phyloP scores from a whole-genome alignment of 1,140 invertebrate genomes.

The Maniola jurtina region DNA sequence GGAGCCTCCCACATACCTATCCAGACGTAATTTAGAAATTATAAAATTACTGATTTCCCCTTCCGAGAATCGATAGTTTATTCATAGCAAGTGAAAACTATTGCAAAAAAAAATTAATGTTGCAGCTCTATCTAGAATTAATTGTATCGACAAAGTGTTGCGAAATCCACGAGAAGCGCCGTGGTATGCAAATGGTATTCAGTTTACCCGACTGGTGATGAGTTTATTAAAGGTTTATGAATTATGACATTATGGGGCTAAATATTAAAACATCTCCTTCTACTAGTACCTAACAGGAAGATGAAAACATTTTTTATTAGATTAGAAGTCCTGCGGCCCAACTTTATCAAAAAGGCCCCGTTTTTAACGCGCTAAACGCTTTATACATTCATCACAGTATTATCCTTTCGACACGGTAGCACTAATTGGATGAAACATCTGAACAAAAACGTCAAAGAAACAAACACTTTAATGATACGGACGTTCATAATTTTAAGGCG shows the following conservation, averaged over 20 bases:
- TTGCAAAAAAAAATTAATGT: too few species aligned
- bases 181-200: too few species aligned
- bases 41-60: too few species aligned
- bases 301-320: constrained; percentile 6
- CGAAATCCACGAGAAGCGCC: too few species aligned
- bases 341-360: constrained; percentile 50
- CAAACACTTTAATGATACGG: constrained; percentile 75
- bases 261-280: not conserved
- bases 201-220: not conserved
- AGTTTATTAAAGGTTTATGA: too few species aligned
- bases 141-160: too few species aligned
- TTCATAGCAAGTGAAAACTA: too few species aligned
- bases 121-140: too few species aligned
- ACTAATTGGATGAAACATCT: constrained; percentile 75
- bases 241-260: not conserved
- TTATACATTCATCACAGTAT: constrained; percentile 71
- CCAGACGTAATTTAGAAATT: too few species aligned
- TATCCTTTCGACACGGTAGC: constrained; percentile 79
- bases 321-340: constrained; percentile 3
- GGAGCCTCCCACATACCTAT: too few species aligned
- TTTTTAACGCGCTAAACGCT: constrained; percentile 69
- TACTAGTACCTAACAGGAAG: not conserved
- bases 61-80: too few species aligned
- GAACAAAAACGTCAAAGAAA: constrained; percentile 71
- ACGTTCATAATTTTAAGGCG: constrained; percentile 68